phyloP scores from a whole-genome alignment of 1,140 invertebrate genomes.

The Cydia amplana region DNA sequence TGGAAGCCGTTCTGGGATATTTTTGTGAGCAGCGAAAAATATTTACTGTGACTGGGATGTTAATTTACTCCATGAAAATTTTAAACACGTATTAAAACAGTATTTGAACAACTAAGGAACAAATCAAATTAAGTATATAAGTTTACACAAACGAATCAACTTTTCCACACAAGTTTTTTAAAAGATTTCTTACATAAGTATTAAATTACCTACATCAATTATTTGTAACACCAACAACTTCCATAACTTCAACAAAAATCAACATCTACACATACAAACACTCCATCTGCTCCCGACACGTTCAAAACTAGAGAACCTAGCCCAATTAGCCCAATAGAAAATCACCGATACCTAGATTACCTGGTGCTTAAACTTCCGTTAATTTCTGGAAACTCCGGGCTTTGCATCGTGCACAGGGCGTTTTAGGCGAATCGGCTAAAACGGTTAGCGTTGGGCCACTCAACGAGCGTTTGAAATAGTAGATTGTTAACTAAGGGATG shows the following conservation, averaged over 20 bases:
- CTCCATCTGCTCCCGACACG: background rate
- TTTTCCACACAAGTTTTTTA: too few species aligned
- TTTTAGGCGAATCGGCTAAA: slow-evolving; percentile 1
- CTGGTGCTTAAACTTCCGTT: slow-evolving; percentile 33
- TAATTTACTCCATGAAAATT: background rate
- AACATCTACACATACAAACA: too few species aligned
- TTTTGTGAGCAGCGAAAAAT: background rate
- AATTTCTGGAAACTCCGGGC: slow-evolving; percentile 42
- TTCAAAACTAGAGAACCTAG: background rate
- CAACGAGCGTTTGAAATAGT: too few species aligned
- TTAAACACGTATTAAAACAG: too few species aligned
- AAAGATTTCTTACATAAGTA: too few species aligned
- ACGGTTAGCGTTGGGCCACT: background rate
- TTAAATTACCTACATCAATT: too few species aligned
- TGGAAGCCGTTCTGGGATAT: background rate
- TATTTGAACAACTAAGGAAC: too few species aligned
- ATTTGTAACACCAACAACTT: too few species aligned
- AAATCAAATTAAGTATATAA: too few species aligned
- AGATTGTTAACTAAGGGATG: too few species aligned
- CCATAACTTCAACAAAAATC: too few species aligned
- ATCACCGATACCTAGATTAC: slow-evolving; percentile 9
- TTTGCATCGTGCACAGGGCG: slow-evolving; percentile 33
- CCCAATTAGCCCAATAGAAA: background rate
- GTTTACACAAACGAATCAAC: too few species aligned
- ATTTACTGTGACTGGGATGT: background rate